Evolutionary conservation across 2,113 vertebrate species (phyloP).

Genomic region (Nerophis lumbriciformis): DNA sequence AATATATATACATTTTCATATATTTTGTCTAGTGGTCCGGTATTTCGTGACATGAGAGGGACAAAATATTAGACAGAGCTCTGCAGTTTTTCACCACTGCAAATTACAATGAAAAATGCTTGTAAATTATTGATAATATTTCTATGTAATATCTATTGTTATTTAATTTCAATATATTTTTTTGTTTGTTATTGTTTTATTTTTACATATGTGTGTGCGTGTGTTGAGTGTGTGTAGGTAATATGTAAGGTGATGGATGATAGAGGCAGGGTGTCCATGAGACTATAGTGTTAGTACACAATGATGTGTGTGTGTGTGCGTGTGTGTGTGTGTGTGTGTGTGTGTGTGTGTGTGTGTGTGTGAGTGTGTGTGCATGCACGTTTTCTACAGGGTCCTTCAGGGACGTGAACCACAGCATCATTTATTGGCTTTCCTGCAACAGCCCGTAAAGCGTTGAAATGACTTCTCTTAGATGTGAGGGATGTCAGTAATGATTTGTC

Average conservation of each 20-base stretch:
- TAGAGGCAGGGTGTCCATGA: neutral
- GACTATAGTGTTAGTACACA: neutral
- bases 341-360: conserved; percentile 5
- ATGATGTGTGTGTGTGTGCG: neutral
- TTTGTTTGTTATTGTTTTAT: too few relatives aligned
- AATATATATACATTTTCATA: too few relatives aligned
- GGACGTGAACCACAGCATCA: conserved; percentile 9
- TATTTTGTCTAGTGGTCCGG: too few relatives aligned
- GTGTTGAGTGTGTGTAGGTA: neutral
- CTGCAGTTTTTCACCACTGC: too few relatives aligned
- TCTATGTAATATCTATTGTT: too few relatives aligned
- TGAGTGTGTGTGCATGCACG: neutral
- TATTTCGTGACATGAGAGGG: too few relatives aligned
- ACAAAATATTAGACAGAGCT: too few relatives aligned
- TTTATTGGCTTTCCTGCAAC: conserved; percentile 38
- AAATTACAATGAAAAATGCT: too few relatives aligned
- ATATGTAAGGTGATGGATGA: neutral
- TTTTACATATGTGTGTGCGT: conserved; percentile 2
- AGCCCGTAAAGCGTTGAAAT: conserved; percentile 17
- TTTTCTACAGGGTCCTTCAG: conserved; percentile 11
- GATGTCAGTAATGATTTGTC: neutral
- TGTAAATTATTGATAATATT: too few relatives aligned
- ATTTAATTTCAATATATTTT: too few relatives aligned
- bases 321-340: conserved; percentile 6
- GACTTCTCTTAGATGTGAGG: neutral